phyloP scores from a whole-genome alignment of 2,113 vertebrate species.

The Neogobius melanostomus region DNA sequence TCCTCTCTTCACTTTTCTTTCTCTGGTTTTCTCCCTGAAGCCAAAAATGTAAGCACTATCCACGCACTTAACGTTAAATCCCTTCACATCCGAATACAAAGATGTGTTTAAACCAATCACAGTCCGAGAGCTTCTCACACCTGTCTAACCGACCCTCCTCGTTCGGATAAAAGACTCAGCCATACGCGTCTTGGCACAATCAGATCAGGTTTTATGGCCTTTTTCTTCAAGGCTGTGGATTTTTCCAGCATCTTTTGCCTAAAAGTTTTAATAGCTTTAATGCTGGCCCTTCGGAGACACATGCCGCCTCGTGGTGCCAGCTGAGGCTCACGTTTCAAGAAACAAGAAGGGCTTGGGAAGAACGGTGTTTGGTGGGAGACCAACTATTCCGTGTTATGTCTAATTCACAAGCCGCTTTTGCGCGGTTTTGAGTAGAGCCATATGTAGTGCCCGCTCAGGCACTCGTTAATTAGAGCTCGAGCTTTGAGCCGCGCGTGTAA shows the following conservation, averaged over 20 bases:
- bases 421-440: constrained; percentile 41
- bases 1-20: not conserved
- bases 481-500: constrained; percentile 27
- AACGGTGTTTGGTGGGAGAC: constrained; percentile 43
- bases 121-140: constrained; percentile 32
- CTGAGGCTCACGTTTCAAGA: constrained; percentile 47
- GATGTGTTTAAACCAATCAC: constrained; percentile 5
- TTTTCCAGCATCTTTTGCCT: constrained; percentile 43
- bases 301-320: constrained; percentile 41
- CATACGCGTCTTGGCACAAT: constrained; percentile 24
- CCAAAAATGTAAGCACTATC: not conserved
- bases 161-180: constrained; percentile 13
- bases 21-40: constrained; percentile 3
- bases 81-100: constrained; percentile 7
- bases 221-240: constrained; percentile 24
- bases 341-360: constrained; percentile 32
- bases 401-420: constrained; percentile 37
- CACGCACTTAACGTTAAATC: constrained; percentile 35
- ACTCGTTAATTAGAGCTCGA: constrained; percentile 43
- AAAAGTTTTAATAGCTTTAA: constrained; percentile 43
- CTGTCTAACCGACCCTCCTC: constrained; percentile 34
- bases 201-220: constrained; percentile 29
- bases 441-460: constrained; percentile 21
- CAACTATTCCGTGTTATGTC: constrained; percentile 58
- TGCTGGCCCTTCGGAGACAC: constrained; percentile 25